Evolutionary conservation across 2,888 invertebrate genomes (phyloP).

Genomic region (Parnassius mnemosyne): DNA sequence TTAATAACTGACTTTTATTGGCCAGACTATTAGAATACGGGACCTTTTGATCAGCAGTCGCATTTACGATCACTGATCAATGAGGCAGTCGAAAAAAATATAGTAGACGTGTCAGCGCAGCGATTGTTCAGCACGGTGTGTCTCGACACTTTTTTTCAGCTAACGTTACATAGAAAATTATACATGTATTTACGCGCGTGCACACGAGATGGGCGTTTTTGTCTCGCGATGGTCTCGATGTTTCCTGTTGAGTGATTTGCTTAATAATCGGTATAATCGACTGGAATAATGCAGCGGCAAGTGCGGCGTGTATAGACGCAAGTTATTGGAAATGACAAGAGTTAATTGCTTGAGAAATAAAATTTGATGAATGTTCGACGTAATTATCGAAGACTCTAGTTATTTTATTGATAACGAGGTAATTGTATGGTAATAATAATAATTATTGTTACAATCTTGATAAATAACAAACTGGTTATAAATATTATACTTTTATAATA

Average conservation of each 20-base stretch:
- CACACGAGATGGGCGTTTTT: slow-evolving; percentile 37
- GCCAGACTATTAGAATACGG: too few species aligned
- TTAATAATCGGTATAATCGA: slow-evolving; percentile 66
- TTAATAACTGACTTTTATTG: too few species aligned
- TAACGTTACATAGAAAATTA: slow-evolving; percentile 9
- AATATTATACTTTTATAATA: too few species aligned
- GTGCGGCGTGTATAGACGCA: slow-evolving; percentile 41
- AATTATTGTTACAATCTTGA: too few species aligned
- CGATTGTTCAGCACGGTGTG: too few species aligned
- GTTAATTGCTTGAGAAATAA: slow-evolving; percentile 18
- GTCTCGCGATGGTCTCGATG: slow-evolving; percentile 47
- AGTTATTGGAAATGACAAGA: slow-evolving; percentile 13
- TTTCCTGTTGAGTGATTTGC: slow-evolving; percentile 59
- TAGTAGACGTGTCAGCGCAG: too few species aligned
- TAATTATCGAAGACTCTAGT: neutral
- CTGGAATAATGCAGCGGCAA: slow-evolving; percentile 47
- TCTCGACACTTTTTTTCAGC: neutral
- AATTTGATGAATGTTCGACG: slow-evolving; percentile 7
- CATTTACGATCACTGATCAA: too few species aligned
- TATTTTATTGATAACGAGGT: neutral
- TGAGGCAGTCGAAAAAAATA: too few species aligned
- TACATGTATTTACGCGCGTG: slow-evolving; percentile 38
- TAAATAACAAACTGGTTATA: too few species aligned
- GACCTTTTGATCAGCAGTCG: too few species aligned
- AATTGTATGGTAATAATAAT: too few species aligned